phyloP scores from a whole-genome alignment of 2,113 vertebrate species.

The Crotalus horridus region DNA sequence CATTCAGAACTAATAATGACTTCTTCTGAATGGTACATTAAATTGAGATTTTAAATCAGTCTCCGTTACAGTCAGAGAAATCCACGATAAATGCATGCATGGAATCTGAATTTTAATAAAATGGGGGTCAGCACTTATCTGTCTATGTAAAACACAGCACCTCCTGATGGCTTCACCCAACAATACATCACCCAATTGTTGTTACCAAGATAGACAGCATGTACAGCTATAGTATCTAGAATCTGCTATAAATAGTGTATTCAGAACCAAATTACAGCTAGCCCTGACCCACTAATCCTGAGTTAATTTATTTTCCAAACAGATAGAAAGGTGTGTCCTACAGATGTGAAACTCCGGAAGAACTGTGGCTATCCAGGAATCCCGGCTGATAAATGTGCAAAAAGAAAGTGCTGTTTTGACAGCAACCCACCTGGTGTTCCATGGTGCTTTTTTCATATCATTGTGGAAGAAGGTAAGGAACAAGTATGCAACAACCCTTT shows the following conservation, averaged over 20 bases:
- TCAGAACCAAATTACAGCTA: background rate
- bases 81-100: background rate
- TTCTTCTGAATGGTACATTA: background rate
- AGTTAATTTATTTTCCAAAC: background rate
- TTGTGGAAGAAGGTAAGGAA: background rate
- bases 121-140: background rate
- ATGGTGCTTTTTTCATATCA: constrained; percentile 46
- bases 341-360: constrained; percentile 28
- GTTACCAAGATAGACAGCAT: background rate
- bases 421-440: constrained; percentile 10
- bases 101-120: background rate
- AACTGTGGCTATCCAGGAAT: constrained; percentile 54
- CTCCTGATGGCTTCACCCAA: background rate
- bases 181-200: background rate
- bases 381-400: background rate
- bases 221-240: background rate
- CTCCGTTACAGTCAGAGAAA: background rate
- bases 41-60: background rate
- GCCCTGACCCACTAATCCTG: background rate
- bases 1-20: background rate
- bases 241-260: background rate
- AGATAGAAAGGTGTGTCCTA: constrained; percentile 22
- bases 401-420: constrained; percentile 40
- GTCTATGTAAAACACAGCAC: background rate
- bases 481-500: fast-evolving